Percentiles rank a stretch among this genome's conserved stretches.
Evolutionary conservation across 2,113 vertebrate species (phyloP).

Genomic region (Larimichthys crocea): DNA sequence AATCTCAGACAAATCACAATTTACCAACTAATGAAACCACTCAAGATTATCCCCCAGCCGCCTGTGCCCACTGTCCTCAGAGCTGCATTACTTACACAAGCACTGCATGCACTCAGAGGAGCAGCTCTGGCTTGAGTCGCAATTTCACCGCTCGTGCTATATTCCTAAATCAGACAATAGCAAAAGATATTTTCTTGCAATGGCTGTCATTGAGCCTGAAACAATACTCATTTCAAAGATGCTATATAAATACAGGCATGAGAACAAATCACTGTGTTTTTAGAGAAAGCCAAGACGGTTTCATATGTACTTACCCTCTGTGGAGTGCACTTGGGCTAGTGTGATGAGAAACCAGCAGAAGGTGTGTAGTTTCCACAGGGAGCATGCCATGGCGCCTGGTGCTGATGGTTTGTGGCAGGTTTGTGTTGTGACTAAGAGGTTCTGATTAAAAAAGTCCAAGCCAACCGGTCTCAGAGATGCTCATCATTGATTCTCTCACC

Average conservation of each 20-base stretch:
- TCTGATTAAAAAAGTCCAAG: slow-evolving; percentile 90
- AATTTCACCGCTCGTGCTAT: slow-evolving; percentile 37
- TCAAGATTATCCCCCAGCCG: slow-evolving; percentile 69
- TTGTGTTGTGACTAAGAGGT: slow-evolving; percentile 86
- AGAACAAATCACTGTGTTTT: slow-evolving; percentile 34
- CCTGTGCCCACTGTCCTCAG: slow-evolving; percentile 70
- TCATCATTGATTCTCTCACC: slow-evolving; percentile 93
- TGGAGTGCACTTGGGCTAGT: slow-evolving; percentile 92
- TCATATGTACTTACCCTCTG: slow-evolving; percentile 91
- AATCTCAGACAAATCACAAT: slow-evolving; percentile 81
- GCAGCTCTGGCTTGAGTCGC: slow-evolving; percentile 52
- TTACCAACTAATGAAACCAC: slow-evolving; percentile 78
- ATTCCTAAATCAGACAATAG: slow-evolving; percentile 31
- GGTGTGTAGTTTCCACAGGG: slow-evolving; percentile 93
- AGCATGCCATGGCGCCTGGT: slow-evolving; percentile 92
- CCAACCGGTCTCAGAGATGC: slow-evolving; percentile 87
- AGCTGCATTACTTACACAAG: slow-evolving; percentile 66
- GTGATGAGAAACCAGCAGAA: slow-evolving; percentile 94
- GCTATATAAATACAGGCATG: background rate
- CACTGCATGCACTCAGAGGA: slow-evolving; percentile 53
- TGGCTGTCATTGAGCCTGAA: slow-evolving; percentile 8
- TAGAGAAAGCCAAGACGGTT: background rate
- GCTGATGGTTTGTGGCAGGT: slow-evolving; percentile 85
- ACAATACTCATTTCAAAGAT: slow-evolving; percentile 19
- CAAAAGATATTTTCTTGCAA: slow-evolving; percentile 14